These are phyloP conservation scores for Meleagris gallopavo DNA, from an alignment of 2,113 vertebrate genomes.

Conservation along the genomic window DNA sequence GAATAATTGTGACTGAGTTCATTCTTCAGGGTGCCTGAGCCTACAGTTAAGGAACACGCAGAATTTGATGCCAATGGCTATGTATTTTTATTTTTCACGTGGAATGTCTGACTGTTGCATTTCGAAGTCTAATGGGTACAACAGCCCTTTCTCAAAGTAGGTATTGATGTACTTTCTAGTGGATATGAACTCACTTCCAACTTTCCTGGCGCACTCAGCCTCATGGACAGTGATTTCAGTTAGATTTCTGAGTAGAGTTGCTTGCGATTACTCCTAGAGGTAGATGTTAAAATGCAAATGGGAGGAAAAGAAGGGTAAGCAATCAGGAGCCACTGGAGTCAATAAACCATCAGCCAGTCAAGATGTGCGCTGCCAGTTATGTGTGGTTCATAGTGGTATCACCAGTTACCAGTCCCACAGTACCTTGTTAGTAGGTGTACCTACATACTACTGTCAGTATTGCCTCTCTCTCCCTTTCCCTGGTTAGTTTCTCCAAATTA, in stretches of 20 bases:
- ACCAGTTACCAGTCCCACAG: neutral
- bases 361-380: neutral
- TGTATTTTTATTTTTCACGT: neutral
- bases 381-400: neutral
- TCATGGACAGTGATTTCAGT: neutral
- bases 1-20: slow-evolving; percentile 45
- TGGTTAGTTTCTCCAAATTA: neutral
- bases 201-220: neutral
- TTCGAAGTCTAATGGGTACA: neutral
- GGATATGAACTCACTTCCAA: neutral
- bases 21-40: neutral
- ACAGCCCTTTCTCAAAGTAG: neutral
- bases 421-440: neutral
- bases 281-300: neutral
- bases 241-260: neutral
- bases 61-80: neutral
- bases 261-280: neutral
- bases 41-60: neutral
- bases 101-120: neutral
- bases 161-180: neutral
- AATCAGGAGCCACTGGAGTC: neutral
- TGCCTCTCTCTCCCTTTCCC: neutral
- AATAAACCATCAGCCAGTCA: neutral
- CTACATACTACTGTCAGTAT: neutral
- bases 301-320: neutral